Conservation (phyloP, 2,888 invertebrate genomes). For the Campoplex nolae region DNA sequence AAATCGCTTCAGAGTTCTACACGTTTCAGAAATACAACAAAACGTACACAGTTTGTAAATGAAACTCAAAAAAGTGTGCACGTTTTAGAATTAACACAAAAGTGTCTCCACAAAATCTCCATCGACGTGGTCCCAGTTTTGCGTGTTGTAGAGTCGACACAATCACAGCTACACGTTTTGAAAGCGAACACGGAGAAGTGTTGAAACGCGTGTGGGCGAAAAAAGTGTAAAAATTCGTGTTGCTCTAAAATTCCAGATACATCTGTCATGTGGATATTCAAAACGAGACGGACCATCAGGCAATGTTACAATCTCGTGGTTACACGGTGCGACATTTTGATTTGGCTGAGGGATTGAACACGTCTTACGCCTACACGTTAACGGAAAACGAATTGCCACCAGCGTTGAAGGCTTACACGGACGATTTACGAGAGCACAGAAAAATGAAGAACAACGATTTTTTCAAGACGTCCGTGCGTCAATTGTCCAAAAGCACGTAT, state of each 20-base stretch:
- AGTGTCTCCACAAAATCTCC: not conserved
- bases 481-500: slow-evolving; percentile 85
- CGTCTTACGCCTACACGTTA: slow-evolving; percentile 84
- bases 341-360: slow-evolving; percentile 68
- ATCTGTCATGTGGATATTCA: slow-evolving; percentile 84
- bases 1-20: not conserved
- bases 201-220: not conserved
- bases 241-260: slow-evolving; percentile 84
- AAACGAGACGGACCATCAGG: slow-evolving; percentile 84
- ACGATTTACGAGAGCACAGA: slow-evolving; percentile 85
- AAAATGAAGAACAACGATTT: slow-evolving; percentile 87
- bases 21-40: not conserved
- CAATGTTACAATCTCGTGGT: slow-evolving; percentile 85
- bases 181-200: not conserved
- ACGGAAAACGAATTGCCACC: slow-evolving; percentile 80
- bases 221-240: slow-evolving; percentile 7
- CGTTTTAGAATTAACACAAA: not conserved
- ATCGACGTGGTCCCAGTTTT: not conserved
- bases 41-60: too few species aligned
- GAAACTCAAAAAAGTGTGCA: not conserved
- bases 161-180: not conserved
- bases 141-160: too few species aligned
- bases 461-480: slow-evolving; percentile 87
- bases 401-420: slow-evolving; percentile 70
- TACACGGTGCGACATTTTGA: slow-evolving; percentile 85